phyloP scores from a whole-genome alignment of 2,888 invertebrate species.

The Pinctada fucata region DNA sequence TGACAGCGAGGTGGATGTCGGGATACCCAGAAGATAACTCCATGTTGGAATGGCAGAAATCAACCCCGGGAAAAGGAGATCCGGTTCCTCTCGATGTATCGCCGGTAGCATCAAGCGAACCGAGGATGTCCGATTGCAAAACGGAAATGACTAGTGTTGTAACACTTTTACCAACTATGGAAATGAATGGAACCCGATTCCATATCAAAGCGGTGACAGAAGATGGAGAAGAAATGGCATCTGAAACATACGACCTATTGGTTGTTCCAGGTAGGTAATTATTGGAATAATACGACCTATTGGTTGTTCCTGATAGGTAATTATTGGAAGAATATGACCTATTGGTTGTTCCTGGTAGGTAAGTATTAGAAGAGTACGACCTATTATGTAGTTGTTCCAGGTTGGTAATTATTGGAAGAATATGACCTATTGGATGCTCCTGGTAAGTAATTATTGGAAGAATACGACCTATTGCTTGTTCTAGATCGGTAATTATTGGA shows the following conservation, averaged over 20 bases:
- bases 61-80: not conserved
- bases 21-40: conserved; percentile 7
- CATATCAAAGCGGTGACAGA: not conserved
- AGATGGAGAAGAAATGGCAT: not conserved
- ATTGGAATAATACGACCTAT: not conserved
- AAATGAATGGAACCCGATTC: conserved; percentile 5
- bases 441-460: too few species aligned
- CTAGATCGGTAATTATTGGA: too few species aligned
- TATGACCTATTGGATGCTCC: too few species aligned
- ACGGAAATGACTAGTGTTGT: conserved; percentile 11
- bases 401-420: too few species aligned
- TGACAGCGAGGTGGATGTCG: conserved; percentile 5
- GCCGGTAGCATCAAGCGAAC: not conserved
- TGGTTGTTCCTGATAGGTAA: not conserved
- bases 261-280: conserved; percentile 18
- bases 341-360: not conserved
- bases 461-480: too few species aligned
- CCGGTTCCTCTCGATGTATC: not conserved
- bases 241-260: not conserved
- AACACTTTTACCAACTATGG: not conserved
- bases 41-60: conserved; percentile 3
- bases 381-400: not conserved
- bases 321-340: not conserved
- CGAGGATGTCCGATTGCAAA: not conserved
- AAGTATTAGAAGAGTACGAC: not conserved